These are phyloP conservation scores for Agrotis exclamationis DNA, from an alignment of 2,888 invertebrate genomes.

Conservation along the genomic window DNA sequence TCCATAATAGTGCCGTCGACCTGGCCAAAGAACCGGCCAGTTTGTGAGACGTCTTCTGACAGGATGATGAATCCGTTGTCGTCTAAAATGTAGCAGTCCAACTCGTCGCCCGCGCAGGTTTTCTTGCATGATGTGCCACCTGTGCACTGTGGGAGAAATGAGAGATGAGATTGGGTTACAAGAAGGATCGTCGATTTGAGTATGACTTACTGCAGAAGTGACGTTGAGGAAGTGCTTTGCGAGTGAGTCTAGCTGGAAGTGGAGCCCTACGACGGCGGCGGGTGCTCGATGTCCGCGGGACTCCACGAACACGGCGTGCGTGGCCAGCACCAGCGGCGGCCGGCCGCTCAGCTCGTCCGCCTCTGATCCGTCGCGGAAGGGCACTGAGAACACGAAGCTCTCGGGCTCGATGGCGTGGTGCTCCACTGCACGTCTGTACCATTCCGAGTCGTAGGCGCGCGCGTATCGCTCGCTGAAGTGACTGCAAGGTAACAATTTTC, in stretches of 20 bases:
- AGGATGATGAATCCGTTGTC: constrained; percentile 98
- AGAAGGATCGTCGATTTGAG: constrained; percentile 20
- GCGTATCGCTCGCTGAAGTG: constrained; percentile 96
- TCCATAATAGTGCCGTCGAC: constrained; percentile 99
- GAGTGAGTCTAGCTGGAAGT: constrained; percentile 96
- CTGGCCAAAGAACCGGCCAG: constrained; percentile 98
- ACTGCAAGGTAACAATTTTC: constrained; percentile 83
- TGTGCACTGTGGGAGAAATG: constrained; percentile 92
- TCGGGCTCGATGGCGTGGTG: constrained; percentile 96
- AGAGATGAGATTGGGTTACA: constrained; percentile 24
- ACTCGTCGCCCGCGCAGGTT: constrained; percentile 96
- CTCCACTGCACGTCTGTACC: constrained; percentile 98
- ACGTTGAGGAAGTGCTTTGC: constrained; percentile 96
- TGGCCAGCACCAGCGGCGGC: constrained; percentile 95
- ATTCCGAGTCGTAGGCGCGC: constrained; percentile 96
- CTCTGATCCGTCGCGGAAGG: constrained; percentile 93
- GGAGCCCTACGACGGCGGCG: constrained; percentile 97
- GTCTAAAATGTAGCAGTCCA: constrained; percentile 98
- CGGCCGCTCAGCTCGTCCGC: constrained; percentile 91
- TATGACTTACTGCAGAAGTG: constrained; percentile 94
- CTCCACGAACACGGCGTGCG: constrained; percentile 97
- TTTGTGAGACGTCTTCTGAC: constrained; percentile 96
- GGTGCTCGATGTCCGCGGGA: constrained; percentile 96
- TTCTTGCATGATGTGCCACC: constrained; percentile 94
- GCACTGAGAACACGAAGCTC: constrained; percentile 97